Evolutionary conservation across 1,140 invertebrate genomes (phyloP), one percentile per base, ranked within the genome.

Genomic region (Eurosta solidaginis): DNA sequence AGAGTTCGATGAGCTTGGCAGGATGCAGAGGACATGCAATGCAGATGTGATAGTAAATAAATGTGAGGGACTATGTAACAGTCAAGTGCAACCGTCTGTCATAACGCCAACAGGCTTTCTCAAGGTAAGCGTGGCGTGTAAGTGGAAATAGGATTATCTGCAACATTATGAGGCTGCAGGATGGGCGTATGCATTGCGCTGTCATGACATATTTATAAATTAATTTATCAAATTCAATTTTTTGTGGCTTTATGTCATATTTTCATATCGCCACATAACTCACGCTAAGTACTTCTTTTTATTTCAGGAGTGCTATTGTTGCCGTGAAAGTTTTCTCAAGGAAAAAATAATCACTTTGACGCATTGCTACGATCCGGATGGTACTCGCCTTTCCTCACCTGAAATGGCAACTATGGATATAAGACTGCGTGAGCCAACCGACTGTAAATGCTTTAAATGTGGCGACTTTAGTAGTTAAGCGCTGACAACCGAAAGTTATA

Each of bases 401-500:
- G 90, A 92, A 42, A 87, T 87, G 68, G 92, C 92, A 25, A 89
- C 90, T 0, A 94, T 96, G 93, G 92, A 95, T 81, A 91, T 97
- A 17, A 93, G 93, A 81, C 89, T 97, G 49, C 90, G 92, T 73
- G 95, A 97, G 88, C 96, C 96, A 0, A 92, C 92, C 22, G 95
- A 96, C 81, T 97, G 96, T 88, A 94, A 94, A 89, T 97, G 96
- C 85, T 94, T 92, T 88, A 96, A 96, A 88, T 97, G 96, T 86
- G 94, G 95, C 79, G 92, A 93, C 82, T 93, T 91, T 81, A 92
- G 91, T 77, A 89, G 92, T 88, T 92, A 90, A 88, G 42, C 44
- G 40, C 33, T 40, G n/a, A 42, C 36, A 68, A 33, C 59, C 14
- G n/a, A 27, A 68, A 29, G 33, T n/a, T 40, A 42, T 14, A 68